Conservation (phyloP, 2,797 vertebrate species). For the Sebastes cheni region DNA sequence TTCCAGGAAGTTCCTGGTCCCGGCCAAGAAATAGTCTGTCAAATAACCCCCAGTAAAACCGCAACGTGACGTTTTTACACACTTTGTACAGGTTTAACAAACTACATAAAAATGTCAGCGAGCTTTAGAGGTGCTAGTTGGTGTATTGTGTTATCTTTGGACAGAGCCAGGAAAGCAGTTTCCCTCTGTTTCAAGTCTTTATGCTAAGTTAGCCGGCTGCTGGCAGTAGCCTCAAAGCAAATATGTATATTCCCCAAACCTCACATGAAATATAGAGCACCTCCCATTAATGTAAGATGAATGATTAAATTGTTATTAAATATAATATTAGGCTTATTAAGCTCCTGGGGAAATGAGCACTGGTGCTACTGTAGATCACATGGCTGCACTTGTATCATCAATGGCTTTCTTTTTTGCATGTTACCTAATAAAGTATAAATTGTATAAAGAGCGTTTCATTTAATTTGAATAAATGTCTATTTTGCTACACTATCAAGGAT, state of each 20-base stretch:
- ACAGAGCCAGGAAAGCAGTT: neutral
- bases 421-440: neutral
- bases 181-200: neutral
- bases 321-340: neutral
- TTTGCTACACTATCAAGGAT: neutral
- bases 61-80: neutral
- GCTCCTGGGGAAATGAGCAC: neutral
- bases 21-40: slow-evolving; percentile 1
- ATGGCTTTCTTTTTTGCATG: neutral
- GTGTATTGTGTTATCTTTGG: neutral
- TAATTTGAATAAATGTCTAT: neutral
- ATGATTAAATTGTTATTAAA: neutral
- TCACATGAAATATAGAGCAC: neutral
- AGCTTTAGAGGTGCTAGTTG: neutral
- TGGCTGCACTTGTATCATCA: neutral
- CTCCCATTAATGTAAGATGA: neutral
- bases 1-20: neutral
- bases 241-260: no score
- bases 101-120: neutral
- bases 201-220: neutral
- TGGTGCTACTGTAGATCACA: no score
- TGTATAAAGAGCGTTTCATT: neutral
- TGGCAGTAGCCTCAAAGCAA: neutral
- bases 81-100: neutral
- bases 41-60: neutral